These are phyloP conservation scores for Verasper variegatus DNA, from an alignment of 2,113 vertebrate species.

Conservation along the genomic window DNA sequence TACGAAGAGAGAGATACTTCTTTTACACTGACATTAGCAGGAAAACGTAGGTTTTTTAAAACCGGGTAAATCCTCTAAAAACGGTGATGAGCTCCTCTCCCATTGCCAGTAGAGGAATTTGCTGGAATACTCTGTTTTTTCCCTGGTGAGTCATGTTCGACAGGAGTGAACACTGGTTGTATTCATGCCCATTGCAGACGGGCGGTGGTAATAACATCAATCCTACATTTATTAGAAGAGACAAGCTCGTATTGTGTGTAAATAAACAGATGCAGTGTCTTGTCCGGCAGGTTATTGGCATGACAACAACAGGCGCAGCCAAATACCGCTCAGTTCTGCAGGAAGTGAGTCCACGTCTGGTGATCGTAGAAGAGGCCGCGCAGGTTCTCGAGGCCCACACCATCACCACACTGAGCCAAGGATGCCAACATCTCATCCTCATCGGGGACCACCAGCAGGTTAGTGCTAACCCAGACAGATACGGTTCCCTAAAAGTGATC, in stretches of 20 bases:
- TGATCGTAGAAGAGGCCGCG: slow-evolving; percentile 95
- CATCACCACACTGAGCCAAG: slow-evolving; percentile 89
- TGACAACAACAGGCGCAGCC: slow-evolving; percentile 98
- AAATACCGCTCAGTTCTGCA: slow-evolving; percentile 89
- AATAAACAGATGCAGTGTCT: neutral
- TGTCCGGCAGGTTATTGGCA: slow-evolving; percentile 85
- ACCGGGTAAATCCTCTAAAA: too few relatives aligned
- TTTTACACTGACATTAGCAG: too few relatives aligned
- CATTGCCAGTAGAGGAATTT: too few relatives aligned
- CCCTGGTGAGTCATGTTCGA: too few relatives aligned
- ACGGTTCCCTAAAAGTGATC: too few relatives aligned
- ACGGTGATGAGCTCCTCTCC: too few relatives aligned
- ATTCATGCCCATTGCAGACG: too few relatives aligned
- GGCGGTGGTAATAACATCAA: neutral
- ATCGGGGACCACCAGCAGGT: slow-evolving; percentile 99
- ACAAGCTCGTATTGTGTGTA: neutral
- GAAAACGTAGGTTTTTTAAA: too few relatives aligned
- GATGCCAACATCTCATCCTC: slow-evolving; percentile 95
- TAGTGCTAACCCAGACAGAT: neutral
- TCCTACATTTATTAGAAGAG: neutral
- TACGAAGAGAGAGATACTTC: too few relatives aligned
- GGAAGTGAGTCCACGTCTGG: slow-evolving; percentile 84
- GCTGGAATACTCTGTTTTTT: too few relatives aligned
- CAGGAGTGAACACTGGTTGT: too few relatives aligned
- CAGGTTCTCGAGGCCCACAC: slow-evolving; percentile 96